Base-by-base conservation (phyloP, 2,888 invertebrate species). In the Dryococelus australis region DNA sequence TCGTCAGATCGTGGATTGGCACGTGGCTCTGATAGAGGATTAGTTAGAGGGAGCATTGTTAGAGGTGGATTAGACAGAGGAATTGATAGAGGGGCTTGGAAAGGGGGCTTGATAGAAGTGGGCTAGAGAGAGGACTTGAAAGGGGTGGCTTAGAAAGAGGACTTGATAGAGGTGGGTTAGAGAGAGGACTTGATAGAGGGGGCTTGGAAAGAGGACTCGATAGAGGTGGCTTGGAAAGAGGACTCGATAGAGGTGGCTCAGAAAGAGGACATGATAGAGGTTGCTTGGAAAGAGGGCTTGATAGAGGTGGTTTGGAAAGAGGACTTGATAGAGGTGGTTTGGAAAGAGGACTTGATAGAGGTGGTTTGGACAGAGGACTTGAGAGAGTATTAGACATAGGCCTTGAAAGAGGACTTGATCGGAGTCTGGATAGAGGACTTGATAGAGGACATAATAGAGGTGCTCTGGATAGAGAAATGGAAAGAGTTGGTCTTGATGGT, bases 181-280 rank as follows among this genome's bases (percentile, higher is more conserved):
- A 87, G 0, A 88, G 88, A 83, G 89, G 89, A 65, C 81, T 87
- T 84, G 89, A 88, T 13, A 84, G 89, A 27, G 88, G 85, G 51
- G 51, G 88, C 28, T 87, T 86, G 20, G 53, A 53, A 10, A 87
- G 84, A 43, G 53, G 87, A 53, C 27, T 84, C 85, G 43, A 88
- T 28, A 87, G 89, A 24, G 87, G 85, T 79, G 43, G 87, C 28
- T 87, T 86, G 20, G 53, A 53, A 10, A 87, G 84, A 43, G 53
- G 87, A 13, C 43, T 85, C 13, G 95, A 93, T 90, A 93, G 93
- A 92, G 91, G 91, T 20, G 94, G 93, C 87, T 53, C 83, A 16
- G 35, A 43, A 9, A 84, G 87, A 35, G 86, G 86, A 9, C 43
- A 85, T 13, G 87, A 85, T 16, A 83, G 86, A 2, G 85, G 80